Base-by-base conservation (phyloP, 2,113 vertebrate species). In the Nettapus auritus region DNA sequence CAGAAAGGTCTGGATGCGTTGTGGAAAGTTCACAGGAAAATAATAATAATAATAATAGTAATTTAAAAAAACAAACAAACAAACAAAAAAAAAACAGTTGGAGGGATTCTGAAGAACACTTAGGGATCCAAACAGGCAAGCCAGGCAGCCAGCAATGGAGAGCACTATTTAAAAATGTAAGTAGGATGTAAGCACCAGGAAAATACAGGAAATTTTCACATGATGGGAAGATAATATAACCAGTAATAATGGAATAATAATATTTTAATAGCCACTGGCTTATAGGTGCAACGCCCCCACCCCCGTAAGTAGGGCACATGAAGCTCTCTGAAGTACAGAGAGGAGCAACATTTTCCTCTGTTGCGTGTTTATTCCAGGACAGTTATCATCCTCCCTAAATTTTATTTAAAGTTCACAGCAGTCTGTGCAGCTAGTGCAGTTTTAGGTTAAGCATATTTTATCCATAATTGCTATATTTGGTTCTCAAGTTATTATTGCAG, bases 381-480 rank as follows among this genome's bases (percentile, higher is more conserved):
- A 68, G 96, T 94, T 96, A 69, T 90, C 90, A 96, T 94, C 94
- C 88, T 95, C 95, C 94, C 93, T 97, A 96, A 96, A 96, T 98
- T 97, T 96, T 95, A 90, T 96, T 97, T 97, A 83, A 97, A 97
- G 97, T 98, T 98, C 98, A 98, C 96, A 98, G 97, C 97, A 95
- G 62, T 97, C 97, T 97, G 29, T 90, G 96, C 92, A 97, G 98
- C 97, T 96, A 89, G 97, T 97, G 97, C 97, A 98, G 97, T 98
- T 98, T 98, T 98, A 98, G 98, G 98, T 98, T 98, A 98, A 98
- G 97, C 97, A 98, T 98, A 98, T 98, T 98, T 98, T 98, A 98
- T 98, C 97, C 95, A 90, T 98, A 98, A 98, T 98, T 98, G 97
- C 98, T 98, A 97, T 98, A 98, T 98, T 98, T 98, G 98, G 98